Conservation (phyloP, 2,888 invertebrate genomes). For the Oxystoma pomonae region DNA sequence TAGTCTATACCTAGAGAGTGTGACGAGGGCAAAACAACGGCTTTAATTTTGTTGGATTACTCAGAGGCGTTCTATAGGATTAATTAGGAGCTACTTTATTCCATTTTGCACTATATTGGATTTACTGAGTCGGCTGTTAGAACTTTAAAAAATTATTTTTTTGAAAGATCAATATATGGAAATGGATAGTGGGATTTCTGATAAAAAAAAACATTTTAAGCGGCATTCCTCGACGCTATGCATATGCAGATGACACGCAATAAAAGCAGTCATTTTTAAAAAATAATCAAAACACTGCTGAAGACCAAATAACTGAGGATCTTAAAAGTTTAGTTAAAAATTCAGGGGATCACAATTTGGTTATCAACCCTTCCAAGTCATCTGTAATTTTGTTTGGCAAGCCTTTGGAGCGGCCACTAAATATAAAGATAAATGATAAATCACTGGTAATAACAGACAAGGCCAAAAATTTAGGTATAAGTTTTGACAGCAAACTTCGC, state of each 20-base stretch:
- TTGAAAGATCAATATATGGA: too few relatives aligned
- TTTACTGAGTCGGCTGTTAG: too few relatives aligned
- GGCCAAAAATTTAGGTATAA: conserved; percentile 1
- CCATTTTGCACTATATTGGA: too few relatives aligned
- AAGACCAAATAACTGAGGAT: neutral
- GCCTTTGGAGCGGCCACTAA: neutral
- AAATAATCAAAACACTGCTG: neutral
- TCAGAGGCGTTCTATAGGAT: neutral
- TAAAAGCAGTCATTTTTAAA: neutral
- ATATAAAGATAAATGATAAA: neutral
- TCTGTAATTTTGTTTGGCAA: neutral
- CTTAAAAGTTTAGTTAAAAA: neutral
- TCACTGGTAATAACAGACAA: neutral
- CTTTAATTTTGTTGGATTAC: neutral
- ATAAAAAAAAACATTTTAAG: too few relatives aligned
- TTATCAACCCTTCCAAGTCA: neutral
- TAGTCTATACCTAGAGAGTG: neutral
- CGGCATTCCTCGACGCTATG: too few relatives aligned
- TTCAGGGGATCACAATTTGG: neutral
- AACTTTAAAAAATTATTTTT: too few relatives aligned
- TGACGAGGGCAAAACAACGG: neutral
- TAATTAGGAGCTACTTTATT: too few relatives aligned
- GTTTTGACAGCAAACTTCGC: neutral
- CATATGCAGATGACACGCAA: neutral
- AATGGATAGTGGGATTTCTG: too few relatives aligned